Evolutionary conservation across 1,140 invertebrate genomes (phyloP).

Genomic region (Drosophila sturtevanti): DNA sequence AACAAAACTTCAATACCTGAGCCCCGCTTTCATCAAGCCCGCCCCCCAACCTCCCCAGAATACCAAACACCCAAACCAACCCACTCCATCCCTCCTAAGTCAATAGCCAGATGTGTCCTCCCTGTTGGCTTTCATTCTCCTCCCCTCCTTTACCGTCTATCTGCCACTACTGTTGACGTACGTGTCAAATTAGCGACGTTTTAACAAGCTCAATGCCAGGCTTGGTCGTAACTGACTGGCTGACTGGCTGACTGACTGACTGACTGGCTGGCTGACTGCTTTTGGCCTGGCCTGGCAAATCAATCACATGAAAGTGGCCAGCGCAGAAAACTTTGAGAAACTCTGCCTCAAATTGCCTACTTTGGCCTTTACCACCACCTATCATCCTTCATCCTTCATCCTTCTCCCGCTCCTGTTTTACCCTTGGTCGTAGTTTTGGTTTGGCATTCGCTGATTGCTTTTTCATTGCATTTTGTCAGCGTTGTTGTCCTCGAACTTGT

Average conservation of each 20-base stretch:
- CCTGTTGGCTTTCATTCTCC: not conserved
- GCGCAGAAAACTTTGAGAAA: conserved; percentile 65
- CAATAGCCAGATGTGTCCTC: not conserved
- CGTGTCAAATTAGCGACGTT: conserved; percentile 77
- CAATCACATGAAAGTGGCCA: conserved; percentile 69
- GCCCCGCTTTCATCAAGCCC: not conserved
- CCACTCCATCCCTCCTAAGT: not conserved
- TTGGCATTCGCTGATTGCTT: conserved; percentile 64
- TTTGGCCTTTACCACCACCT: conserved; percentile 16
- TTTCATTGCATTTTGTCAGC: conserved; percentile 72
- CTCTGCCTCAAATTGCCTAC: conserved; percentile 68
- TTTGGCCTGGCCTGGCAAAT: conserved; percentile 45
- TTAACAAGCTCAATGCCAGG: conserved; percentile 60
- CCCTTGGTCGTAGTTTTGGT: conserved; percentile 31
- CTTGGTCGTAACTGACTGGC: not conserved
- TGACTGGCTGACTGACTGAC: too few species aligned
- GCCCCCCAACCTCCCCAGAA: too few species aligned
- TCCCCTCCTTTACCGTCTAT: conserved; percentile 12
- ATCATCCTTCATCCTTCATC: not conserved
- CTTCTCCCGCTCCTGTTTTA: too few species aligned
- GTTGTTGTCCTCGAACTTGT: conserved; percentile 42
- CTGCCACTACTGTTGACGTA: conserved; percentile 59
- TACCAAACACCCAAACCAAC: too few species aligned
- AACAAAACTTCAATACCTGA: conserved; percentile 52
- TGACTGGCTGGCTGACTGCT: not conserved